These are phyloP conservation scores for Typhlichthys subterraneus DNA, from an alignment of 2,797 vertebrate genomes.

Conservation along the genomic window DNA sequence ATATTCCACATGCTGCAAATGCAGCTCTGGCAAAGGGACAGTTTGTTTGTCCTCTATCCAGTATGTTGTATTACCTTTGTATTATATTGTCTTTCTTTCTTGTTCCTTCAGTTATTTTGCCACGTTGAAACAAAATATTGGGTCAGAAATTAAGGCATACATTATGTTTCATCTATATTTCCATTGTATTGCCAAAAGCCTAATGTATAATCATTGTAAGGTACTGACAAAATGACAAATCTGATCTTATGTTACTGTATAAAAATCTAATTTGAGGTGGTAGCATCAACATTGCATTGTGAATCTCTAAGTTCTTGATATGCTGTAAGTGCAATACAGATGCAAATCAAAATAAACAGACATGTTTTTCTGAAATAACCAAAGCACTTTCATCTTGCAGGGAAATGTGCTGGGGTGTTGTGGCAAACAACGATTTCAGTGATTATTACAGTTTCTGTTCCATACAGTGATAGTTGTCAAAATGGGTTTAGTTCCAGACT, in stretches of 20 bases:
- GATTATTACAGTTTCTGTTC: constrained; percentile 14
- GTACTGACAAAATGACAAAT: neutral
- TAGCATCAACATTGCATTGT: neutral
- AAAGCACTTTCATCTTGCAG: neutral
- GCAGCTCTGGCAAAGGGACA: too few species aligned
- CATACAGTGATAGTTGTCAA: constrained; percentile 26
- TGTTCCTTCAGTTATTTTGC: neutral
- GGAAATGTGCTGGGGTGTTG: neutral
- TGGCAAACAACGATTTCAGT: constrained; percentile 17
- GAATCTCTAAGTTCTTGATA: neutral
- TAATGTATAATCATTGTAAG: too few species aligned
- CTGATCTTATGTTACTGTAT: neutral
- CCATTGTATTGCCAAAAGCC: too few species aligned
- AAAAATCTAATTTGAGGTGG: neutral
- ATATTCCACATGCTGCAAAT: too few species aligned
- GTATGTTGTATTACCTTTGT: neutral
- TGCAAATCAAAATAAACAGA: constrained; percentile 7
- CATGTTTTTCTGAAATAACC: constrained; percentile 3
- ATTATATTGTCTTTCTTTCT: neutral
- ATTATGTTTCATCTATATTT: neutral
- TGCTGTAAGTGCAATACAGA: neutral
- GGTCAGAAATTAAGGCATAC: neutral
- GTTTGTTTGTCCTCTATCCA: too few species aligned
- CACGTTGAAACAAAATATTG: neutral
- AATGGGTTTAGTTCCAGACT: constrained; percentile 33